Base-by-base conservation (phyloP, 2,888 invertebrate species). In the Matsumyia berberina region DNA sequence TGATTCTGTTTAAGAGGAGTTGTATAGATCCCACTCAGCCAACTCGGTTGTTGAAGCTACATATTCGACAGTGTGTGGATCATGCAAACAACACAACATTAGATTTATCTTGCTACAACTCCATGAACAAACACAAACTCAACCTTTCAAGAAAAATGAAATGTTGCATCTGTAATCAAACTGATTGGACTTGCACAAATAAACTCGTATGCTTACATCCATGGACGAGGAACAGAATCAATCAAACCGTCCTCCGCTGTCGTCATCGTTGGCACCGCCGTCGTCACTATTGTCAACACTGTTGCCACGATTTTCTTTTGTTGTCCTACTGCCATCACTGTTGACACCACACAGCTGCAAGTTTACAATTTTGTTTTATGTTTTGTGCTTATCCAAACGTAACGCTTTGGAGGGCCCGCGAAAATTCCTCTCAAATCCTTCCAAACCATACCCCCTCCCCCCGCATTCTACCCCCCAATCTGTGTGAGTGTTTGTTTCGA, bases 291-390 rank as follows among this genome's bases (percentile, higher is more conserved):
- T n/a, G n/a, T n/a, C n/a, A n/a, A n/a, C n/a, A n/a, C n/a, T n/a
- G n/a, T n/a, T n/a, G 39, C 12, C 58, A 12, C 19, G 39, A 33
- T 53, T 33, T 31, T 53, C 33, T 33, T 31, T 53, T 53, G 53
- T 53, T 12, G 33, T 53, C 8, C 53, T 8, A 3, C 53, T 33
- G 6, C 19, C 4, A 24, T 49, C 49, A 24, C 11, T 24, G 49
- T 9, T 17, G 33, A 33, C 55, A 35, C 55, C 39, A 58, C 19
- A 58, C 37, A 58, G 58, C 58, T 58, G 58, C 39, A 24, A 42
- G 58, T 24, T 42, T 37, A 31, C 19, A 17, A 19, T 37, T 35
- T 42, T 42, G 42, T 42, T 55, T 55, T 55, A 33, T 35, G 15
- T 24, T 24, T 9, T 29, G 11, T 39, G 58, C 58, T 58, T 42